Percentiles rank a stretch among this genome's conserved stretches.
Conservation (phyloP, 2,113 vertebrate species). For the Pseudorasbora parva region DNA sequence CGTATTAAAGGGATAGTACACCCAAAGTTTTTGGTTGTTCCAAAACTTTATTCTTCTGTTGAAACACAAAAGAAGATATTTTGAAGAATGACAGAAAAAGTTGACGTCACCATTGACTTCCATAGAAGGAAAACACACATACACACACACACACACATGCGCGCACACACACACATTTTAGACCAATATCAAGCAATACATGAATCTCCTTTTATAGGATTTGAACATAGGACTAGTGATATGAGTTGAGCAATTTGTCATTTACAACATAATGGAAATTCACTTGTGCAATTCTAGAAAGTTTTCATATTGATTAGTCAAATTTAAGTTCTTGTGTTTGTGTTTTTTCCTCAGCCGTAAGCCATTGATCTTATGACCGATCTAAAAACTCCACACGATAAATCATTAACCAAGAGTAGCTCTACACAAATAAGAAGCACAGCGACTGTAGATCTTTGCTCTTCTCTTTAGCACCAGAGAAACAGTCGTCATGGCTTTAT, state of each 20-base stretch:
- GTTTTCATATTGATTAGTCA: neutral
- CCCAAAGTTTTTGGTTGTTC: too few species aligned
- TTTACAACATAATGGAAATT: neutral
- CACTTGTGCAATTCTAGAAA: conserved; percentile 4
- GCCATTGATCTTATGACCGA: too few species aligned
- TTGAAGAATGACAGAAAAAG: too few species aligned
- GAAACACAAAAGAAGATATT: too few species aligned
- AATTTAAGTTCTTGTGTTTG: neutral
- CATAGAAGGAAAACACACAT: too few species aligned
- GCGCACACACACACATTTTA: too few species aligned
- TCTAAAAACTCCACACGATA: neutral
- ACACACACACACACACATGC: too few species aligned
- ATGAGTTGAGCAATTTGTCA: neutral
- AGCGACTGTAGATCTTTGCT: neutral
- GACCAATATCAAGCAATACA: too few species aligned
- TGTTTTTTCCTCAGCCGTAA: neutral
- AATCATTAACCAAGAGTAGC: conserved; percentile 24
- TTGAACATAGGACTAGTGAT: neutral
- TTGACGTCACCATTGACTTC: too few species aligned
- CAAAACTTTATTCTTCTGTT: too few species aligned
- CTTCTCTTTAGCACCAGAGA: neutral
- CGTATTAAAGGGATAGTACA: too few species aligned
- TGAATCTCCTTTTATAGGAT: too few species aligned
- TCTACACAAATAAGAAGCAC: neutral
- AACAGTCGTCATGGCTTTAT: conserved; percentile 7